Evolutionary conservation across 2,113 vertebrate genomes (phyloP).

Genomic region (Antechinus stuartii): DNA sequence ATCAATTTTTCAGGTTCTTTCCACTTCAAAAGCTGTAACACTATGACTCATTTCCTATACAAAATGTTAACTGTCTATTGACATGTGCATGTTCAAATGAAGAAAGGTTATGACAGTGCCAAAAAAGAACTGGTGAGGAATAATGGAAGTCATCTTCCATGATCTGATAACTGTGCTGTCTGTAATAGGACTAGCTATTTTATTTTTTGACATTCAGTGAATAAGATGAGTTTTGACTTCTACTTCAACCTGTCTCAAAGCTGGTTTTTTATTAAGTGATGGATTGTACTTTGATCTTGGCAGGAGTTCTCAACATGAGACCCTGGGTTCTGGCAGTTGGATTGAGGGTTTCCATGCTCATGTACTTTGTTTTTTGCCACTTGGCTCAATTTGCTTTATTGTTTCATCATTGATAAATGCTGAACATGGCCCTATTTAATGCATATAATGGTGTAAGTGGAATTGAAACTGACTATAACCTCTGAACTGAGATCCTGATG

Average conservation of each 20-base stretch:
- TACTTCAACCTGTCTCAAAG: neutral
- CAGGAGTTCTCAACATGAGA: neutral
- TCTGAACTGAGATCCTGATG: neutral
- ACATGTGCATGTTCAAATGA: neutral
- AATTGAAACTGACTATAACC: neutral
- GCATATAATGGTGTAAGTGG: neutral
- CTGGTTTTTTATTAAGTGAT: neutral
- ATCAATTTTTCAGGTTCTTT: neutral
- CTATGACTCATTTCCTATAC: neutral
- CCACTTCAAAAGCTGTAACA: neutral
- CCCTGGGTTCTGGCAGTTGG: neutral
- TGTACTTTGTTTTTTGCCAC: neutral
- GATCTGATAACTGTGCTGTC: neutral
- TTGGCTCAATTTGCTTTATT: neutral
- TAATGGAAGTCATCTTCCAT: neutral
- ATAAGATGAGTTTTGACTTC: neutral
- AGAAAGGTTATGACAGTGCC: neutral
- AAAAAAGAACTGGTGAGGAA: neutral
- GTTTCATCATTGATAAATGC: neutral
- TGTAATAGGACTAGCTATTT: neutral
- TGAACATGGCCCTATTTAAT: neutral
- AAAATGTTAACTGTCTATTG: neutral
- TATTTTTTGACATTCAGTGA: neutral
- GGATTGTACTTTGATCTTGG: neutral
- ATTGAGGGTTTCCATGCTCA: neutral